Evolutionary conservation across 92 coral and sea anemone genomes (phyloP), one percentile per base, ranked within the genome.

Genomic region (Paragorgia papillata): DNA sequence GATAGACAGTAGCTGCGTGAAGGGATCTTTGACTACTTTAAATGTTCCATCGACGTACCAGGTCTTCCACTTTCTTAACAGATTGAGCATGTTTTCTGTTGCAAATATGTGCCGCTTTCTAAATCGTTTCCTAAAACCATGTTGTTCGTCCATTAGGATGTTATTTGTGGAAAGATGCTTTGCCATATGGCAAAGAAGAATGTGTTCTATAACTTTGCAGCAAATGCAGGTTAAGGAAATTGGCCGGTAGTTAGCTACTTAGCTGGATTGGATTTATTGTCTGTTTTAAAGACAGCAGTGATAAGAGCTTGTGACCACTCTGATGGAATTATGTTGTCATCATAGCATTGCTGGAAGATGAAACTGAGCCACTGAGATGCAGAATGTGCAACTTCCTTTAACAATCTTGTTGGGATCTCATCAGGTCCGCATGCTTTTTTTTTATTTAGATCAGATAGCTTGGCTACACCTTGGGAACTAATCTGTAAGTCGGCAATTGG

Each of bases 121-220:
- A 18, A 43, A 81, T 0, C 77, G 74, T 41, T 85, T 39, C 24
- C 89, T 64, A 30, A 85, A 80, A 29, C 86, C 89, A 80, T 85
- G 86, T 21, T 85, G 89, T 56, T 81, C 66, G 25, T 85, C 56
- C 7, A 73, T 39, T 12, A 60, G 2, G 46, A 84, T 84, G 71
- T 84, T 62, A 54, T 79, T 70, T 0, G 2, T 29, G 5, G 81
- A 79, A 2, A 84, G 66, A 21, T 80, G 88, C 41, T 84, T 79
- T n/a, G 76, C 68, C 76, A 81, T 61, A 26, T 85, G 79, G 39
- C 89, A 77, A n/a, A 84, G 88, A n/a, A 83, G 59, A 14, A 61
- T 70, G 33, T 84, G 80, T 28, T 79, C 88, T 84, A 84, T 79
- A 1, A 79, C 75, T 70, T 84, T 79, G 20, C 88, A 69, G 31